Base-by-base conservation (phyloP, 2,797 vertebrate species). In the Semaprochilodus insignis region DNA sequence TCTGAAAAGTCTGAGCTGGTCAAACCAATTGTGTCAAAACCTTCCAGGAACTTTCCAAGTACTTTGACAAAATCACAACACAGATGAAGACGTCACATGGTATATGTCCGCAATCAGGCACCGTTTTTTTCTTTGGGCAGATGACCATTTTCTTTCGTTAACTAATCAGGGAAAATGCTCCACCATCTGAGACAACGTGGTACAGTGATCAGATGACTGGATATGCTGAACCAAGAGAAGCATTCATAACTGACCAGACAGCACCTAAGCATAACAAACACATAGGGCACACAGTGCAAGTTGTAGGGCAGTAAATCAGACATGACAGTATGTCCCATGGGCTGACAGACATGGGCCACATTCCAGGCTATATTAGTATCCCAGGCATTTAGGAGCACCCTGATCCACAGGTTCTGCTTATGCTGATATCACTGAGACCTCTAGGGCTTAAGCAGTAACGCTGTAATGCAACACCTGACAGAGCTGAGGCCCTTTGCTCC, bases 341-440 rank as follows among this genome's bases (percentile, higher is more conserved):
- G 40, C 76, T 36, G 16, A 8, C 52, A 77, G 48, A 80, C 34
- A 52, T 59, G 74, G 77, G 62, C 15, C 74, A 81, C 77, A 76
- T 85, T 83, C 80, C 77, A 81, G 31, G 16, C 63, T 54, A 59
- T 78, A 78, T 62, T 23, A 66, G n/a, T 77, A 40, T 48, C 44
- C 31, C 16, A 34, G 25, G 77, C n/a, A 34, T 31, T 7, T 11
- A 72, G 51, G 11, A 70, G 21, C 34, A 48, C 74, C 57, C 36
- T n/a, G 36, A 62, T 4, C 57, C n/a, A 36, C 60, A 63, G 13
- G 62, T 11, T 19, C 57, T 31, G 36, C 36, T 6, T 57, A 48
- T 27, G 48, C 6, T 31, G 5, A 48, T 23, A 23, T 48, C 74
- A 52, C 11, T 34, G 21, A 15, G 15, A 21, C 54, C 23, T 31